Conservation (phyloP, 2,888 invertebrate species). For the Eurytoma californica region DNA sequence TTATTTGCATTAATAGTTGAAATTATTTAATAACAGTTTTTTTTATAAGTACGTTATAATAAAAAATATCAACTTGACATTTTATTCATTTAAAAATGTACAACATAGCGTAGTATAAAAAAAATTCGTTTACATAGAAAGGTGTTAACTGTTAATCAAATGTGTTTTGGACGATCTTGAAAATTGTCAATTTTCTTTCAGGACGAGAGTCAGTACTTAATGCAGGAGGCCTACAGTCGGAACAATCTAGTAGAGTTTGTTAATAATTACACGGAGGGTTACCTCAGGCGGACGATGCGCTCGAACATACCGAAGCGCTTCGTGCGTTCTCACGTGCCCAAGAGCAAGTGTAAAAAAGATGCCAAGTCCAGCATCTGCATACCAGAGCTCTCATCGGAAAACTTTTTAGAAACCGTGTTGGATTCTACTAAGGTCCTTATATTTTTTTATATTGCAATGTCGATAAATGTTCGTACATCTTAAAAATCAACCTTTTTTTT, state of each 20-base stretch:
- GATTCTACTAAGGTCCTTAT: constrained; percentile 78
- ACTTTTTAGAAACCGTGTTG: constrained; percentile 80
- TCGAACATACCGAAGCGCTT: constrained; percentile 66
- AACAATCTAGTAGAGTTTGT: constrained; percentile 75
- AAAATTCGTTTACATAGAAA: no score
- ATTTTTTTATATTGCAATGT: no score
- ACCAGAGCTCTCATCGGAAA: constrained; percentile 81
- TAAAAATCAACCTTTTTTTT: no score
- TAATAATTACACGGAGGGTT: constrained; percentile 75
- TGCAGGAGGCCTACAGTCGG: constrained; percentile 75
- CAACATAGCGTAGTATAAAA: no score
- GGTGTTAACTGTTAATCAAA: no score
- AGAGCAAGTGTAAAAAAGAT: constrained; percentile 58
- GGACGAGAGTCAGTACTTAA: constrained; percentile 84
- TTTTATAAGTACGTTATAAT: no score
- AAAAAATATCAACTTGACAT: no score
- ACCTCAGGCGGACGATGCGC: constrained; percentile 73
- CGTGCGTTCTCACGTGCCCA: constrained; percentile 54
- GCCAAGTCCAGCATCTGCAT: constrained; percentile 75
- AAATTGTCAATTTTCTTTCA: constrained; percentile 68
- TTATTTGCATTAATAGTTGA: no score
- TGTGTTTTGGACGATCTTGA: neutral
- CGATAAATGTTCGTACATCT: neutral
- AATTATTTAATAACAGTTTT: no score
- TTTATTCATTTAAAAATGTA: no score